A percentile compares a stretch with the other conserved stretches of the same genome.
Evolutionary conservation across 2,113 vertebrate species (phyloP).

Genomic region (Elachura formosa): DNA sequence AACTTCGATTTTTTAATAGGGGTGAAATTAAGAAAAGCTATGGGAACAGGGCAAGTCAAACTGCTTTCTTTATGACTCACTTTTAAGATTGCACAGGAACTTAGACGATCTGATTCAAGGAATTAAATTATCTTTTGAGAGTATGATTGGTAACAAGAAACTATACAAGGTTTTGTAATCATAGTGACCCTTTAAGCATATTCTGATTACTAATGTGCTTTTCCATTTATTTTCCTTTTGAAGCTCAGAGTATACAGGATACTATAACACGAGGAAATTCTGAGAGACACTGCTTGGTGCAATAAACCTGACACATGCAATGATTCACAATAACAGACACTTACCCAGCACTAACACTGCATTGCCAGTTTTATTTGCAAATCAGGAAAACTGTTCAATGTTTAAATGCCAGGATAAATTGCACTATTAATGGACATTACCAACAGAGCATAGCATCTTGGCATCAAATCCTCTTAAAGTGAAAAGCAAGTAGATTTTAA

Average conservation of each 20-base stretch:
- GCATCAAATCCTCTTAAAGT: neutral
- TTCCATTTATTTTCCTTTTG: neutral
- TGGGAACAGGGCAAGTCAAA: neutral
- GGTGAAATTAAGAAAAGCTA: neutral
- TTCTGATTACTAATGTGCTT: neutral
- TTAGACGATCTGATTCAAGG: neutral
- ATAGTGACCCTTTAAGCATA: neutral
- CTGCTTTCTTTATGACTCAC: neutral
- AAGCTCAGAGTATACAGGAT: neutral
- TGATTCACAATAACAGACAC: neutral
- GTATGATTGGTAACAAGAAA: neutral
- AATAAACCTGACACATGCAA: neutral
- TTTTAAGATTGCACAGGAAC: neutral
- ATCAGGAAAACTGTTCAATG: neutral
- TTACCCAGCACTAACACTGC: neutral
- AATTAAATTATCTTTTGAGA: neutral
- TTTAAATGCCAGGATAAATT: constrained; percentile 41
- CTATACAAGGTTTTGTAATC: neutral
- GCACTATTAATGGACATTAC: constrained; percentile 27
- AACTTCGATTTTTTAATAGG: neutral
- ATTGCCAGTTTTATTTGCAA: constrained; percentile 1
- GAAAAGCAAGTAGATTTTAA: constrained; percentile 12
- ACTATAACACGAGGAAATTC: neutral
- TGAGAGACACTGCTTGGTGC: neutral
- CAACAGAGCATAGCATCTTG: neutral